Percentiles rank a stretch among this genome's conserved stretches.
Conservation (phyloP, 2,113 vertebrate species). For the Conger conger region DNA sequence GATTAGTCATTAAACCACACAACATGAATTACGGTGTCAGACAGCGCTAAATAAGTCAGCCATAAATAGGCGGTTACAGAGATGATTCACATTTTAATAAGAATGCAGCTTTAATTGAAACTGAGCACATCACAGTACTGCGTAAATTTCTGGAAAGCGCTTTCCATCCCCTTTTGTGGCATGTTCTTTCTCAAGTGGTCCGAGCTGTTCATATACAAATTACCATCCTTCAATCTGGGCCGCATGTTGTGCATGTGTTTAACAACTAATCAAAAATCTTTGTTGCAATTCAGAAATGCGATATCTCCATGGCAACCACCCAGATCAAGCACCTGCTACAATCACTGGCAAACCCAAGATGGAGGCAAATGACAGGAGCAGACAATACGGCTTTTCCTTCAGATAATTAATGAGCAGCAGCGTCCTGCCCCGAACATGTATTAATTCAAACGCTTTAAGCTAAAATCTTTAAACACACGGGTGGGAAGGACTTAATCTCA, state of each 20-base stretch:
- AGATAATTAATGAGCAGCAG: not conserved
- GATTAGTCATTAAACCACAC: no score
- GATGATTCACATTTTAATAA: not conserved
- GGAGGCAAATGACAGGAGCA: not conserved
- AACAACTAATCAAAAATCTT: slow-evolving; percentile 17
- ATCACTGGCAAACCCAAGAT: not conserved
- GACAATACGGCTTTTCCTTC: not conserved
- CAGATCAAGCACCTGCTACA: slow-evolving; percentile 14
- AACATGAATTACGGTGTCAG: not conserved
- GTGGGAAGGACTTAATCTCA: not conserved
- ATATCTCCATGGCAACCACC: slow-evolving; percentile 21
- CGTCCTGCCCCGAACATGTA: not conserved
- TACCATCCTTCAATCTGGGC: not conserved
- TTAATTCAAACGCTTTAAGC: not conserved
- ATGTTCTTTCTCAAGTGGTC: not conserved
- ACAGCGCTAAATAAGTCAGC: not conserved
- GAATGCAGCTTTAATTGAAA: no score
- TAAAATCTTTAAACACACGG: not conserved
- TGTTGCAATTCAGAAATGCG: not conserved
- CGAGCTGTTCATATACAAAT: not conserved
- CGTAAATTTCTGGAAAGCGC: not conserved
- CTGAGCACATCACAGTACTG: no score
- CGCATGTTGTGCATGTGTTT: slow-evolving; percentile 19
- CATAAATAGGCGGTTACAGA: not conserved
- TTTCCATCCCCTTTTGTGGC: not conserved